phyloP scores from a whole-genome alignment of 2,113 vertebrate species.

The Oenanthe melanoleuca region DNA sequence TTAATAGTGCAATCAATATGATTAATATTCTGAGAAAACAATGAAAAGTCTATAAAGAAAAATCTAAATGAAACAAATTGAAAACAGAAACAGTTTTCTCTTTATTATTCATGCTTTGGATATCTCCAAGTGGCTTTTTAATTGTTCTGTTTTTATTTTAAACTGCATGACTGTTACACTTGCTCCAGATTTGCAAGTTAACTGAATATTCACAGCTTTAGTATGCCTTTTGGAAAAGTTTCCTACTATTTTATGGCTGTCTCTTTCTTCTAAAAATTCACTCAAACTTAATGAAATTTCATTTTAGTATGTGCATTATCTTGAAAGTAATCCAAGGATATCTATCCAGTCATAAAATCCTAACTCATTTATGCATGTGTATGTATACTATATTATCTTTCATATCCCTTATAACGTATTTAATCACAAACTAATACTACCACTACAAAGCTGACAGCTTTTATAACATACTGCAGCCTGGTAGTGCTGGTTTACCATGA shows the following conservation, averaged over 20 bases:
- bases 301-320: neutral
- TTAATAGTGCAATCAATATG: neutral
- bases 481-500: constrained; percentile 11
- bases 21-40: neutral
- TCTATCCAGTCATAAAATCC: constrained; percentile 7
- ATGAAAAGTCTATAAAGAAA: neutral
- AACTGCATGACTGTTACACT: neutral
- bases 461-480: neutral
- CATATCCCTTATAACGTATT: neutral
- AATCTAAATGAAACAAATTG: neutral
- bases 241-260: neutral
- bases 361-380: neutral
- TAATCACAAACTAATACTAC: constrained; percentile 13
- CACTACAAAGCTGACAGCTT: neutral
- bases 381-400: constrained; percentile 28
- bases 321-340: neutral
- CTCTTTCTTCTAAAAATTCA: neutral
- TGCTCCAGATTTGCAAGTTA: neutral
- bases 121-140: neutral
- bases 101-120: neutral
- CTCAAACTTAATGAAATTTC: neutral
- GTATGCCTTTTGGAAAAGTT: neutral
- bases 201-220: neutral
- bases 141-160: neutral
- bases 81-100: neutral